Evolutionary conservation across 2,113 vertebrate species (phyloP).

Genomic region (Orientallactaga bullata): DNA sequence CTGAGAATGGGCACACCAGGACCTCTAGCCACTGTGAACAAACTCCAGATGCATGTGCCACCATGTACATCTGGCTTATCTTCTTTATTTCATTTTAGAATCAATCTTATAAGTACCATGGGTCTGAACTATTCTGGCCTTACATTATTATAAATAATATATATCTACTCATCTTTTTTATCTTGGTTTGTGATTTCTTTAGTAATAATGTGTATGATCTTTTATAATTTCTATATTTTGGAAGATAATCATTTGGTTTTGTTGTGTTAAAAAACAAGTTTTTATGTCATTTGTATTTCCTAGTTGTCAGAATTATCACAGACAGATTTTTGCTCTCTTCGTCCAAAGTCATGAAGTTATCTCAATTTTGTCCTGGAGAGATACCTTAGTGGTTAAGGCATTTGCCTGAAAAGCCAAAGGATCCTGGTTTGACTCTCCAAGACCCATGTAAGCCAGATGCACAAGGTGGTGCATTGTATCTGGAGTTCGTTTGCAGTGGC

Average conservation of each 20-base stretch:
- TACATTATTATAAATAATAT: background rate
- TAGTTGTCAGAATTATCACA: slow-evolving; percentile 13
- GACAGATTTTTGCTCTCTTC: background rate
- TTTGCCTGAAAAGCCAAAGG: no score
- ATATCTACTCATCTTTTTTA: slow-evolving; percentile 17
- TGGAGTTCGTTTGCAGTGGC: no score
- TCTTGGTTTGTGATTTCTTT: slow-evolving; percentile 14
- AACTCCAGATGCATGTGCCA: no score
- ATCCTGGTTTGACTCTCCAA: no score
- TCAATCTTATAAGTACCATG: background rate
- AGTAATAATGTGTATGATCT: background rate
- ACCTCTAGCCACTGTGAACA: no score
- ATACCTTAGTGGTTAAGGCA: no score
- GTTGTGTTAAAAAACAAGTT: background rate
- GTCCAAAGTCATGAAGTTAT: background rate
- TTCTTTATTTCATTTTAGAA: background rate
- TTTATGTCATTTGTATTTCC: slow-evolving; percentile 12
- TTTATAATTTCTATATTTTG: background rate
- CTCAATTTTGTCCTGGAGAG: no score
- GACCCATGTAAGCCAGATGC: no score
- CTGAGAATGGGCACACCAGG: no score
- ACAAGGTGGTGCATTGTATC: no score
- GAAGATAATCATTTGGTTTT: background rate
- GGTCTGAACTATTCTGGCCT: slow-evolving; percentile 37
- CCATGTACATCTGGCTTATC: no score